These are phyloP conservation scores for Paramuricea clavata DNA, from an alignment of 92 coral and sea anemone genomes.

Conservation along the genomic window DNA sequence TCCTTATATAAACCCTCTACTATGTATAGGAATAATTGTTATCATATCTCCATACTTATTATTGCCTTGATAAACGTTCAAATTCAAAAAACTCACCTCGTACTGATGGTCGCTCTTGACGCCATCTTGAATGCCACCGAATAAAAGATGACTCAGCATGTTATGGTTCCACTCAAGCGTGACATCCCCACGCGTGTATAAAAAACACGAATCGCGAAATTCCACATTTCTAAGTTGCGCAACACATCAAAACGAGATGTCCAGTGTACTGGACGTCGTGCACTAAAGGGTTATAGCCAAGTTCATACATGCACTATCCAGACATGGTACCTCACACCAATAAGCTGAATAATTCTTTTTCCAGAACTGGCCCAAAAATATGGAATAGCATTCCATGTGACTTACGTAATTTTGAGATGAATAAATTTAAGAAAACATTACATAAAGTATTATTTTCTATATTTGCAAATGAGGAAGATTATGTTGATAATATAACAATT, in stretches of 20 bases:
- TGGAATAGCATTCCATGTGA: no score
- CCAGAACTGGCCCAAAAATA: no score
- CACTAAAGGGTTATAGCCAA: constrained; percentile 18
- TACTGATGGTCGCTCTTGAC: constrained; percentile 7
- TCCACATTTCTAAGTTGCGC: constrained; percentile 9
- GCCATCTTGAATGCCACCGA: constrained; percentile 23
- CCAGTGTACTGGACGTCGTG: constrained; percentile 18
- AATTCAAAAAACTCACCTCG: constrained; percentile 22
- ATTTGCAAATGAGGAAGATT: no score
- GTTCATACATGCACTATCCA: no score
- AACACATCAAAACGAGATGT: neutral
- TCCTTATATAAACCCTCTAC: constrained; percentile 6
- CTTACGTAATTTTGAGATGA: no score
- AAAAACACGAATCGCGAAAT: neutral
- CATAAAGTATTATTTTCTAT: no score
- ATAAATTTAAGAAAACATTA: no score
- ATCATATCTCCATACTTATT: constrained; percentile 1
- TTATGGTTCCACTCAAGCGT: neutral
- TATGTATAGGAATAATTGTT: neutral
- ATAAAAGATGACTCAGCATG: constrained; percentile 35
- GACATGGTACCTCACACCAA: no score
- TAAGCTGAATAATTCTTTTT: no score
- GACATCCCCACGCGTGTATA: constrained; percentile 15
- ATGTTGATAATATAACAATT: no score
- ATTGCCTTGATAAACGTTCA: constrained; percentile 22